A percentile compares a stretch with the other conserved stretches of the same genome.
Evolutionary conservation across 2,888 invertebrate genomes (phyloP).

Genomic region (Cyclophora albipunctata): DNA sequence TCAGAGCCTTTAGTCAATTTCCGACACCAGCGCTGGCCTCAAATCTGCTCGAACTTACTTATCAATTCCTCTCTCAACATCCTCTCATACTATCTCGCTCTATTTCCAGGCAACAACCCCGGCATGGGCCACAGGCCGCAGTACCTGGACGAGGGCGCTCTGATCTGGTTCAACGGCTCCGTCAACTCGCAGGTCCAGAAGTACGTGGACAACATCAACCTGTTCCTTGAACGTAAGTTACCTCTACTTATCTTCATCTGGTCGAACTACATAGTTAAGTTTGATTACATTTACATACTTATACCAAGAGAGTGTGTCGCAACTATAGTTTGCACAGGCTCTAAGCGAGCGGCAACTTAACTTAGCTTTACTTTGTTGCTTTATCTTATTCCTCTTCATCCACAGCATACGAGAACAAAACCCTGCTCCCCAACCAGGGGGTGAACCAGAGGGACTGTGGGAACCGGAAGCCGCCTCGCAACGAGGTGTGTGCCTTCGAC

Average conservation of each 20-base stretch:
- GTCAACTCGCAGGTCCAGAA: constrained; percentile 70
- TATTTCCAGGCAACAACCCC: constrained; percentile 64
- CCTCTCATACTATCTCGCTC: no score
- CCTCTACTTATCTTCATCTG: no score
- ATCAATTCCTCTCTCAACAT: no score
- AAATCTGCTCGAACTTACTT: no score
- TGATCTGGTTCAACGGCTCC: constrained; percentile 77
- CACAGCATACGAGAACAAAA: constrained; percentile 59
- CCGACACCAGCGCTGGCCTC: no score
- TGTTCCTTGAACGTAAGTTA: constrained; percentile 78
- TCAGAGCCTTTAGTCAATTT: no score
- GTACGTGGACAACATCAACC: constrained; percentile 76
- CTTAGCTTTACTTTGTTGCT: no score
- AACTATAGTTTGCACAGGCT: no score
- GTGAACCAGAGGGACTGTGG: constrained; percentile 54
- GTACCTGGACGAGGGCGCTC: constrained; percentile 74
- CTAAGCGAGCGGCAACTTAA: no score
- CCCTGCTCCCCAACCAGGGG: constrained; percentile 42
- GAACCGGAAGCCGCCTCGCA: constrained; percentile 44
- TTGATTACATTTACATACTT: no score
- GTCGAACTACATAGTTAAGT: no score
- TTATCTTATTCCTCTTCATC: constrained; percentile 1
- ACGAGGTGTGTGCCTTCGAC: constrained; percentile 85
- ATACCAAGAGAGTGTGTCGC: no score
- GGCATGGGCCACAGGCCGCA: constrained; percentile 83